Conservation (phyloP, 2,113 vertebrate genomes). For the Chaetops frenatus region DNA sequence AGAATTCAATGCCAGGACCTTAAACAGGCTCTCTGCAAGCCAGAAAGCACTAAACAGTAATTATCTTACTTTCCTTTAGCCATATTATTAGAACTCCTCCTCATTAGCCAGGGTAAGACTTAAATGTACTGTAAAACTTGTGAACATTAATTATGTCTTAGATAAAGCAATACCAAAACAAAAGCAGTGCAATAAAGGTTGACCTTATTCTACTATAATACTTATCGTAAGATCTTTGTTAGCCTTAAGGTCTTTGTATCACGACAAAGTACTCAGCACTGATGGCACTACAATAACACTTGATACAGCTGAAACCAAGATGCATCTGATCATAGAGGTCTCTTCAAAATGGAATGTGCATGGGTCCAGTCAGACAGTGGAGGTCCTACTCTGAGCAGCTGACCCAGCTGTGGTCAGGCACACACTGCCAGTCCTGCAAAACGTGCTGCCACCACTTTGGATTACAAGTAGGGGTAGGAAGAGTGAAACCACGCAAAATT, state of each 20-base stretch:
- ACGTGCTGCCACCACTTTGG: neutral
- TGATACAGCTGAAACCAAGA: neutral
- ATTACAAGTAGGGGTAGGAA: neutral
- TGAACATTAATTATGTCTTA: neutral
- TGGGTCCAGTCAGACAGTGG: neutral
- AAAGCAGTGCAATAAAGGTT: neutral
- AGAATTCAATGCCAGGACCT: neutral
- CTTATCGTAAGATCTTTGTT: neutral
- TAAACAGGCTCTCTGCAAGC: neutral
- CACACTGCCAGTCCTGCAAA: neutral
- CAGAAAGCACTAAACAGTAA: neutral
- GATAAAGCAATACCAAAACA: neutral
- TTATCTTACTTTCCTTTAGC: neutral
- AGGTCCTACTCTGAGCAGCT: neutral
- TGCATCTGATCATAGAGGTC: rapidly evolving
- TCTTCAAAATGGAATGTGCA: neutral
- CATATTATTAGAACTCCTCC: neutral
- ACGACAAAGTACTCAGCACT: neutral
- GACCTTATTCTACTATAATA: neutral
- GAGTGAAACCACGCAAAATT: neutral
- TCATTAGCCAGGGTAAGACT: neutral
- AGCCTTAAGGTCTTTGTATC: neutral
- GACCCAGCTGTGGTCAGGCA: neutral
- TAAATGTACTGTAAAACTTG: neutral
- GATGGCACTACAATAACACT: neutral